Base-by-base conservation (phyloP, 2,888 invertebrate genomes). In the Caenorhabditis afra region DNA sequence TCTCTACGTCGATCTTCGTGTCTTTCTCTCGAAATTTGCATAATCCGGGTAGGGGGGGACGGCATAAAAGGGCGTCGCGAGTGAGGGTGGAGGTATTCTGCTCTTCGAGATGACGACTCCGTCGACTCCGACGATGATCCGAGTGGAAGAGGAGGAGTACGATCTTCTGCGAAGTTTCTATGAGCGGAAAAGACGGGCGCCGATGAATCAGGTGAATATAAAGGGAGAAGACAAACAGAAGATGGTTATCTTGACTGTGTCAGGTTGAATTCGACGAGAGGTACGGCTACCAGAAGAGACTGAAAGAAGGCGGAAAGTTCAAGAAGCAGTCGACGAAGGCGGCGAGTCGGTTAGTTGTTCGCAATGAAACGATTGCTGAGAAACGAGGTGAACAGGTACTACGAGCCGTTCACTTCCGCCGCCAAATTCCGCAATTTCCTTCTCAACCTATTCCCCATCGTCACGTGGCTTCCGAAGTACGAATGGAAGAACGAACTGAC, bases 401-500 rank as follows among this genome's bases (percentile, higher is more conserved):
- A 79, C 49, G 66, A 77, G 37, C 85, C 85, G 11, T 83, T 83
- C 75, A 83, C 81, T 11, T 81, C 82, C 1, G 67, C 37, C 5
- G 12, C 53, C 20, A 57, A 62, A 35, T 83, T 85, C 77, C 81
- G 77, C 57, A 44, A 35, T 16, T 67, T 76, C 14, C 11, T 85
- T 14, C 45, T 82, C 37, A 61, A 62, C 16, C 79, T 87, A 29
- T 47, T 91, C 44, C 91, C 91, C 1, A 87, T 91, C 22, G 53
- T 90, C 10, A 73, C 75, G 1, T 91, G 91, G 91, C 81, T 91
- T 22, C 89, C 90, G 0, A 66, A 78, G 3, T 91, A 91, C 75
- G 79, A 84, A 20, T 79, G 85, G 71, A 84, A 83, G 52, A 78
- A 89, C n/a, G 91, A 94, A 90, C 91, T 95, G 18, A 83, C 94